These are phyloP conservation scores for Temnothorax rugatulus DNA, from an alignment of 2,888 invertebrate species.

Conservation along the genomic window DNA sequence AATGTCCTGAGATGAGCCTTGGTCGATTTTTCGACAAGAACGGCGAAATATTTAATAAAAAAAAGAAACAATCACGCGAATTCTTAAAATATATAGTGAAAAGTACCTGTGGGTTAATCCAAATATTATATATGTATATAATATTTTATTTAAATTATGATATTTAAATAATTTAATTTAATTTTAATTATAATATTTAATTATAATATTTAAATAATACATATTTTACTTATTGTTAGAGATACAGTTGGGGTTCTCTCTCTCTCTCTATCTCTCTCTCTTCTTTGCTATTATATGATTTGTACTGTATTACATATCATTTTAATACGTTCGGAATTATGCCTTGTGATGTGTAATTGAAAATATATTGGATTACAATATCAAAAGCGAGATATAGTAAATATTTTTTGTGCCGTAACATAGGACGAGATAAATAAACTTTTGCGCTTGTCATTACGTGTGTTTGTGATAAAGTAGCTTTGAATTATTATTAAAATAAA, in stretches of 20 bases:
- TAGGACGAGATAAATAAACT: neutral
- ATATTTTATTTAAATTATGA: constrained; percentile 1
- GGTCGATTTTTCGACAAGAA: neutral
- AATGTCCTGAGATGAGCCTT: constrained; percentile 7
- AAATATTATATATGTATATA: neutral
- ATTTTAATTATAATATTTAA: neutral
- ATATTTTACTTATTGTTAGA: neutral
- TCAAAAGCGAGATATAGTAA: neutral
- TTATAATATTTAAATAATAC: constrained; percentile 6
- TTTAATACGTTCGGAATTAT: neutral
- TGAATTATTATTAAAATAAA: constrained; percentile 24
- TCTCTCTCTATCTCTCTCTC: neutral
- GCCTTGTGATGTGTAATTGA: neutral
- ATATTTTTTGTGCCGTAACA: neutral
- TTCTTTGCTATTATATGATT: neutral
- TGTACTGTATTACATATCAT: neutral
- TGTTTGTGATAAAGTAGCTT: constrained; percentile 22
- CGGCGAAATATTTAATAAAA: neutral
- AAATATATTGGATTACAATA: neutral
- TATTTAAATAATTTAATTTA: neutral
- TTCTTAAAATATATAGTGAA: neutral
- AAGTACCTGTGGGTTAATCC: neutral
- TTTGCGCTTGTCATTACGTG: neutral
- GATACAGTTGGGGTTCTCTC: neutral
- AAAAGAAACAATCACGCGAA: neutral